These are phyloP conservation scores for Acanthopleura granulata DNA, from an alignment of 2,888 invertebrate species.

Conservation along the genomic window DNA sequence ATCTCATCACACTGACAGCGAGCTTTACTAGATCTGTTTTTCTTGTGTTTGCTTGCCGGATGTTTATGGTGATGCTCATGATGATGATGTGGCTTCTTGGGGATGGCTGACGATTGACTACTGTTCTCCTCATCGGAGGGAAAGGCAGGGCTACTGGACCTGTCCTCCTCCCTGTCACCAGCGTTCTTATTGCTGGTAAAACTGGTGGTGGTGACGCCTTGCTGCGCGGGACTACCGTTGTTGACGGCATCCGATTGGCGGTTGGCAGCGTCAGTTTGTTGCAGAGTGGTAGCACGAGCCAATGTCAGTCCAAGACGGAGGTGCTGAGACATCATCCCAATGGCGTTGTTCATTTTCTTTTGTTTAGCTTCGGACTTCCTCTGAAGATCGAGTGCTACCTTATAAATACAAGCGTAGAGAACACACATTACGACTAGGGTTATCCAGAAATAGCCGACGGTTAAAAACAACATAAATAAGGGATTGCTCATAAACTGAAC, in stretches of 20 bases:
- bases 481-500: constrained; percentile 98
- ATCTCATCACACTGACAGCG: constrained; percentile 15
- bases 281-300: constrained; percentile 44
- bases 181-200: constrained; percentile 38
- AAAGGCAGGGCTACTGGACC: constrained; percentile 92
- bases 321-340: constrained; percentile 74
- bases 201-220: constrained; percentile 45
- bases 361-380: constrained; percentile 97
- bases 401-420: constrained; percentile 96
- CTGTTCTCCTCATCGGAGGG: constrained; percentile 89
- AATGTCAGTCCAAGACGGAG: constrained; percentile 72
- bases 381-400: constrained; percentile 97
- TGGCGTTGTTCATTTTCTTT: constrained; percentile 75
- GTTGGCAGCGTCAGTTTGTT: constrained; percentile 25
- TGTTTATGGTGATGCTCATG: constrained; percentile 20
- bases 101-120: constrained; percentile 35
- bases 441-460: constrained; percentile 97
- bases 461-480: constrained; percentile 95
- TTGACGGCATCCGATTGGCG: constrained; percentile 27
- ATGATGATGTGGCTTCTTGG: constrained; percentile 23
- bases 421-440: constrained; percentile 95
- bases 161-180: constrained; percentile 75
- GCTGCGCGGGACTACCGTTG: constrained; percentile 19
- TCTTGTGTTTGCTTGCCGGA: not conserved
- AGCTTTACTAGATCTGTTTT: not conserved